phyloP scores from a whole-genome alignment of 2,888 invertebrate genomes.

The Ariolimax columbianus region DNA sequence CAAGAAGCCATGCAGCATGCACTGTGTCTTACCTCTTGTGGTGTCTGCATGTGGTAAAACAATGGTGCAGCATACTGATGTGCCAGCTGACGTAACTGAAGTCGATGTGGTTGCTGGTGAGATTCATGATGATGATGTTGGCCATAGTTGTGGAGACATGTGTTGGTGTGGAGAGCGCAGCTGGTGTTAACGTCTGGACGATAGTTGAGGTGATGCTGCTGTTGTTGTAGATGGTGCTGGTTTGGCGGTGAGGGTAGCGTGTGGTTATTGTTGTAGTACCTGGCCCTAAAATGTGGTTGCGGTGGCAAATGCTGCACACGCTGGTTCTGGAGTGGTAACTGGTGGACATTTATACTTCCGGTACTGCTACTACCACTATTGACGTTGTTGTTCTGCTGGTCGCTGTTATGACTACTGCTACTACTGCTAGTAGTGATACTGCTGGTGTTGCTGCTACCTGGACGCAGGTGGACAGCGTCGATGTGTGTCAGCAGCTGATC shows the following conservation, averaged over 20 bases:
- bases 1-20: constrained; percentile 18
- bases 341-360: neutral
- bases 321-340: neutral
- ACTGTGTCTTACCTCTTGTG: constrained; percentile 26
- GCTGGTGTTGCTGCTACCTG: constrained; percentile 15
- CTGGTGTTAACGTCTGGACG: neutral
- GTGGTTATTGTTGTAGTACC: neutral
- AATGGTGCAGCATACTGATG: constrained; percentile 43
- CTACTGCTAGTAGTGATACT: constrained; percentile 31
- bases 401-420: constrained; percentile 18
- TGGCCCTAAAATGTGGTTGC: constrained; percentile 16
- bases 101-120: neutral
- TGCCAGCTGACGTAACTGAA: constrained; percentile 32
- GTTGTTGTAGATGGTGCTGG: constrained; percentile 14
- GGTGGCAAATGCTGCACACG: constrained; percentile 28
- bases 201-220: constrained; percentile 1
- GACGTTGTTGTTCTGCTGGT: constrained; percentile 30
- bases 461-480: constrained; percentile 38
- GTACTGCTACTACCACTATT: neutral
- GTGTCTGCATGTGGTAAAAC: constrained; percentile 39
- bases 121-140: constrained; percentile 42
- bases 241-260: neutral
- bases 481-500: constrained; percentile 46
- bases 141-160: neutral
- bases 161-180: constrained; percentile 1